Conservation (phyloP, 2,113 vertebrate species). For the Rhineura floridana region DNA sequence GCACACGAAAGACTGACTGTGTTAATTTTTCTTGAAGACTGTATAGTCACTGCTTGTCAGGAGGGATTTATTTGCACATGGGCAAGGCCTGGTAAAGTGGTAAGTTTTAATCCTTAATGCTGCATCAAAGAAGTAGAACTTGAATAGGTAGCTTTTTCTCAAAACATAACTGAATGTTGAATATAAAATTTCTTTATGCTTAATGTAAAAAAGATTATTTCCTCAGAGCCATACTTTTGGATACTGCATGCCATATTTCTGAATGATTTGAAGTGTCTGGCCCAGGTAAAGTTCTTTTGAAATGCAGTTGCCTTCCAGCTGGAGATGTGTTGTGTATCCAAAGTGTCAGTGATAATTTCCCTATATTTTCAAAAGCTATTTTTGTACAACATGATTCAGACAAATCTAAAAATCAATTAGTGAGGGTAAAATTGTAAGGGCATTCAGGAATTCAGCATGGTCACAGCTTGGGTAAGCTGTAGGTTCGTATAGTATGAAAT, state of each 20-base stretch:
- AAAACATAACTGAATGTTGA: slow-evolving; percentile 80
- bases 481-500: slow-evolving; percentile 50
- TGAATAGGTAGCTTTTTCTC: slow-evolving; percentile 76
- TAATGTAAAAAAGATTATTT: slow-evolving; percentile 78
- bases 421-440: slow-evolving; percentile 42
- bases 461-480: slow-evolving; percentile 55
- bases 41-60: slow-evolving; percentile 99
- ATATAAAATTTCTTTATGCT: slow-evolving; percentile 80
- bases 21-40: slow-evolving; percentile 99
- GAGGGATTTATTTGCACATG: slow-evolving; percentile 99
- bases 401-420: slow-evolving; percentile 63
- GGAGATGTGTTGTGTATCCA: slow-evolving; percentile 72
- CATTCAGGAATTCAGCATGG: slow-evolving; percentile 39
- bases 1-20: slow-evolving; percentile 98
- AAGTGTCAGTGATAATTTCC: slow-evolving; percentile 67
- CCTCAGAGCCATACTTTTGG: slow-evolving; percentile 86
- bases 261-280: slow-evolving; percentile 83
- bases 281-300: slow-evolving; percentile 74
- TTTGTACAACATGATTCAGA: slow-evolving; percentile 69
- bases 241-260: slow-evolving; percentile 87
- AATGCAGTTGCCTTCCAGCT: slow-evolving; percentile 81
- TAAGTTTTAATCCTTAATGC: slow-evolving; percentile 91
- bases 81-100: slow-evolving; percentile 99
- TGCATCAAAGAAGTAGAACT: slow-evolving; percentile 78
- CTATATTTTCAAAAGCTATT: slow-evolving; percentile 59